These are phyloP conservation scores for Guaruba guarouba DNA, from an alignment of 2,113 vertebrate species.

Conservation along the genomic window DNA sequence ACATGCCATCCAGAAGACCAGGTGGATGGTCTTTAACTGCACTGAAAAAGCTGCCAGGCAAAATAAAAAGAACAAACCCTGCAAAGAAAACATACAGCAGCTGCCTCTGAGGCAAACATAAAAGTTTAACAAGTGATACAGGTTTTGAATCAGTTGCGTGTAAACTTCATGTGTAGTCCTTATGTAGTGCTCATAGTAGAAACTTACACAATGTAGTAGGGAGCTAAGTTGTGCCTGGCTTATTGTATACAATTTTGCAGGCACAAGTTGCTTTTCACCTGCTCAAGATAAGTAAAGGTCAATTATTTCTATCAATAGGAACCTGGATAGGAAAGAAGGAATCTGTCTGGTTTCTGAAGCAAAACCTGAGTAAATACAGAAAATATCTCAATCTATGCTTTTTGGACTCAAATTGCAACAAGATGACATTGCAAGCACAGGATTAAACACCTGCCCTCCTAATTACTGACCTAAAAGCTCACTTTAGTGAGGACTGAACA, in stretches of 20 bases:
- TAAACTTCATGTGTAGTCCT: background rate
- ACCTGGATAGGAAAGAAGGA: background rate
- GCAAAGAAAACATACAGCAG: background rate
- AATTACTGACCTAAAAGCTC: background rate
- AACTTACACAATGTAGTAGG: background rate
- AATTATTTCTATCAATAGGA: background rate
- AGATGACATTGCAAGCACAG: background rate
- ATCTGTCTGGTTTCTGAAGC: background rate
- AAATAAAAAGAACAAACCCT: background rate
- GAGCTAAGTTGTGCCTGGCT: background rate
- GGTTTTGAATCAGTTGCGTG: background rate
- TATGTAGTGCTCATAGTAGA: background rate
- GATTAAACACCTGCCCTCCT: background rate
- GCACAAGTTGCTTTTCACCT: background rate
- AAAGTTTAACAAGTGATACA: background rate
- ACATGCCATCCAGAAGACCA: background rate
- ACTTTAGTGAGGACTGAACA: background rate
- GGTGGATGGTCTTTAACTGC: background rate
- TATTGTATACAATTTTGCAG: background rate
- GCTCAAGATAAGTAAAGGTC: background rate
- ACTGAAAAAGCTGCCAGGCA: background rate
- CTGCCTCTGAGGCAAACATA: background rate
- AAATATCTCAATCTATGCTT: rapidly evolving
- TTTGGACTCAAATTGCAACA: background rate
- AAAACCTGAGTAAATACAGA: background rate